Conservation (phyloP, 1,140 invertebrate species). For the Platyura marginata region DNA sequence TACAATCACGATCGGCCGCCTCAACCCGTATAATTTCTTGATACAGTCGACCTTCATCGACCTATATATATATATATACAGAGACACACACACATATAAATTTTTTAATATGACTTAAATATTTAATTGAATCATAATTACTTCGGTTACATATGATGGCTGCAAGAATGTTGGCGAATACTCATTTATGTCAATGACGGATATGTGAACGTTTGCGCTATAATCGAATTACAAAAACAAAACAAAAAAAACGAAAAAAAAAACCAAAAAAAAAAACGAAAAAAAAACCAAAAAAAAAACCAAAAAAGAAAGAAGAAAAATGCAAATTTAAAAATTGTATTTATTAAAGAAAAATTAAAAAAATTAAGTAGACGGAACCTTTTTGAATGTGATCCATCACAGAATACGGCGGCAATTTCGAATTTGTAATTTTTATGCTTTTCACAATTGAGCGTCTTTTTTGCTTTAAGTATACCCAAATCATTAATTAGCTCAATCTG, state of each 20-base stretch:
- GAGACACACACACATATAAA: no score
- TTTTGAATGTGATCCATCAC: conserved; percentile 62
- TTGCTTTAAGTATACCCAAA: conserved; percentile 41
- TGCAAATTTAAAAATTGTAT: no score
- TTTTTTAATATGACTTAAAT: no score
- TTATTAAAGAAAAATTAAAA: no score
- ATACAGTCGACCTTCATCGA: conserved; percentile 81
- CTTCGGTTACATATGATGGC: conserved; percentile 67
- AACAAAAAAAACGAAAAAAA: no score
- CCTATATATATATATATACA: no score
- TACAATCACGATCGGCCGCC: conserved; percentile 80
- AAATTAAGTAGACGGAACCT: no score
- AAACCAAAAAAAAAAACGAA: no score
- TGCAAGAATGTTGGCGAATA: conserved; percentile 77
- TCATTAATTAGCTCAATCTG: conserved; percentile 34
- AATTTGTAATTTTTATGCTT: conserved; percentile 90
- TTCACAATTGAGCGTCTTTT: conserved; percentile 75
- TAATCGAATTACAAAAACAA: conserved; percentile 24
- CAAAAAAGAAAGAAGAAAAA: no score
- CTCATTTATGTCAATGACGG: conserved; percentile 90
- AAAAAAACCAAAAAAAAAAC: no score
- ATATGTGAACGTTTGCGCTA: conserved; percentile 84
- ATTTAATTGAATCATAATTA: no score
- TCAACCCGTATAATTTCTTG: conserved; percentile 78
- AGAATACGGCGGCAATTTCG: conserved; percentile 81